Evolutionary conservation across 2,888 invertebrate species (phyloP), one percentile per base, ranked within the genome.

Genomic region (Entomobrya multifasciata): DNA sequence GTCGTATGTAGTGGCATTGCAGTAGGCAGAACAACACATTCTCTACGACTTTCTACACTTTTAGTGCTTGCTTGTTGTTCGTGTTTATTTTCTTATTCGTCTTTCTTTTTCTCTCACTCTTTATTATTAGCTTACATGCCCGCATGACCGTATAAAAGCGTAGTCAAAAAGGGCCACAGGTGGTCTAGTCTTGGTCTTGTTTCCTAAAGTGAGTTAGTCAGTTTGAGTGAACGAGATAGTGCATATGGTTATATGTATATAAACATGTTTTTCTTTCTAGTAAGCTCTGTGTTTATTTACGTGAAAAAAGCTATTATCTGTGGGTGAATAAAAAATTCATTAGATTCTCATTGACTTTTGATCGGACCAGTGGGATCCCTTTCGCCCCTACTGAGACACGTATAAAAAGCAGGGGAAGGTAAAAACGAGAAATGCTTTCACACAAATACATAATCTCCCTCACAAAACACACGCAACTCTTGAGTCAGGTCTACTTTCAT

Each of bases 311-410:
- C 80, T 80, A 80, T 80, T 80, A 80, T 80, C 80, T 80, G 72
- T 25, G 70, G 80, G 70, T 36, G 80, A 80, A 80, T 80, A 80
- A 80, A 80, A 80, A 80, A 80, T 80, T 80, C 80, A 80, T 80
- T 80, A 80, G 80, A 27, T 80, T 80, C 80, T 80, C 80, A 80
- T 80, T 80, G 80, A 80, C 80, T 80, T 80, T 80, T 80, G 80
- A 80, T 80, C 80, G 80, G 80, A 55, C 80, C 80, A 47, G 55
- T 62, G 80, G 80, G 80, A 80, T 80, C 80, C 27, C 62, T 36
- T 44, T 41, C 57, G 22, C 20, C 41, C 70, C 80, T 27, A 62
- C 17, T 65, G 79, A 49, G 79, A 60, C 15, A 60, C 27, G 60
- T 60, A 27, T 60, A 49, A 49, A 52, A 60, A 25, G 49, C n/a